These are phyloP conservation scores for Anabacerthia variegaticeps DNA, from an alignment of 2,797 vertebrate species.

Conservation along the genomic window DNA sequence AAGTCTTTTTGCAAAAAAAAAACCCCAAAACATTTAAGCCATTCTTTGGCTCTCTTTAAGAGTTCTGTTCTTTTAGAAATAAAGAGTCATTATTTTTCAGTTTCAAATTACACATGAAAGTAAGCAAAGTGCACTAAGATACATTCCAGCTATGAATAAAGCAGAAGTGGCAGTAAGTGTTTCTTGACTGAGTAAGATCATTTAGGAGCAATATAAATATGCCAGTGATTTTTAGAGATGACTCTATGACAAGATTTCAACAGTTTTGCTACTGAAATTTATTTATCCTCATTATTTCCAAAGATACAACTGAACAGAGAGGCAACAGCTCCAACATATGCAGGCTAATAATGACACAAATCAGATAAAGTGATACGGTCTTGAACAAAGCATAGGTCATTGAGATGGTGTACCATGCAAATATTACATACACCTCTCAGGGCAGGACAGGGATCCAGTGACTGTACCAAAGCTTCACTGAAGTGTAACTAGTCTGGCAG, in stretches of 20 bases:
- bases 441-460: neutral
- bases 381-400: neutral
- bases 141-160: neutral
- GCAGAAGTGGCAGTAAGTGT: neutral
- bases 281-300: neutral
- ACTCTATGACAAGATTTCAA: neutral
- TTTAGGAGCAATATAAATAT: neutral
- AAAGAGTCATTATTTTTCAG: neutral
- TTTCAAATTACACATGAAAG: conserved; percentile 1
- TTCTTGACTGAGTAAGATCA: neutral
- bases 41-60: neutral
- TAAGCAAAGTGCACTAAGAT: neutral
- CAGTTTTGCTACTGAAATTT: neutral
- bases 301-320: neutral
- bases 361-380: neutral
- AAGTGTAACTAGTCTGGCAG: neutral
- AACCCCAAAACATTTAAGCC: neutral
- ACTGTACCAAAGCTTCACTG: neutral
- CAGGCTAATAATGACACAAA: neutral
- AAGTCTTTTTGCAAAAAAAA: neutral
- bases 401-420: neutral
- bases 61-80: neutral
- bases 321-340: neutral
- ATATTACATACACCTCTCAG: neutral
- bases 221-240: neutral